Evolutionary conservation across 1,140 invertebrate species (phyloP), one percentile per base, ranked within the genome.

Genomic region (Drosophila sp.): DNA sequence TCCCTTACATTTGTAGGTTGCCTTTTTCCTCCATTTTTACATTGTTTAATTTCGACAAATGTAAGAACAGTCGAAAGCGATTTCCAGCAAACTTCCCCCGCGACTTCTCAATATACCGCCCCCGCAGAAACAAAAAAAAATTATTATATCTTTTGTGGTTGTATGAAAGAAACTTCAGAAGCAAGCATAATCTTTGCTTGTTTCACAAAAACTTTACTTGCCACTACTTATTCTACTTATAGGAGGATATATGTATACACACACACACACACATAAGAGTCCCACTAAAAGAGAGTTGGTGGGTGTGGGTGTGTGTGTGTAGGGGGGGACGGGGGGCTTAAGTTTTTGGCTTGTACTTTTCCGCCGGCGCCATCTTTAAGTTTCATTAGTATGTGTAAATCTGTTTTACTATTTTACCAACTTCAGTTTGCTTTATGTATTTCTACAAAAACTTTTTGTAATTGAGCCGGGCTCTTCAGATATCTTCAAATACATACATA

Each of bases 31-130:
- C 41, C 80, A 89, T 90, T 74, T 89, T 89, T 89, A 89, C 80
- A 89, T 89, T 89, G 84, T 89, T 89, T 80, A 89, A 84, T 89
- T 89, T 89, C 77, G 77, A 72, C 77, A 84, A 89, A 89, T 87
- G 84, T 83, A 72, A 77, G 67, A 76, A 74, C 76, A 87, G 76
- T 89, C 80, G 70, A 87, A 78, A 73, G 70, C 83, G 82, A 87
- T 86, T 79, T 8, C 30, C 44, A 56, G 72, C 76, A 77, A 72
- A 47, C 76, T 66, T 66, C 32, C 54, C 44, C 11, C 44, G 17
- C 17, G 17, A 33, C 23, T 47, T 4, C 8, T 35, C 47, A 17
- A 1, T 8, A 1, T 3, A 38, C 35, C 35, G 8, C 35, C 11
- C 4, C 30, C 4, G 2, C 4, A 30, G 30, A 30, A 3, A 29